Evolutionary conservation across 2,888 invertebrate species (phyloP).

Genomic region (Apamea epomidion): DNA sequence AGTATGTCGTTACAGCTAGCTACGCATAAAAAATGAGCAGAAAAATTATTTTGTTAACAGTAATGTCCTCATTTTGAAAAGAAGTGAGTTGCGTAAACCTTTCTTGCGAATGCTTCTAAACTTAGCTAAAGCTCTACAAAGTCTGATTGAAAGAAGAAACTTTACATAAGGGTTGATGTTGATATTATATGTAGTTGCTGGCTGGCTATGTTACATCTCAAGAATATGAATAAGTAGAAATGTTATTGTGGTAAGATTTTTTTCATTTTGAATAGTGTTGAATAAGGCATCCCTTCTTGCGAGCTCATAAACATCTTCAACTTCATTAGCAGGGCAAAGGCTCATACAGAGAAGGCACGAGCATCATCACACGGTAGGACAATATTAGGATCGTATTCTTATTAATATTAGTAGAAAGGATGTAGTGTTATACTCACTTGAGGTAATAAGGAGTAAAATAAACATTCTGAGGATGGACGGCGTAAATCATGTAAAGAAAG

Average conservation of each 20-base stretch:
- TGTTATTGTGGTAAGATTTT: not conserved
- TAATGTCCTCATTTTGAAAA: no score
- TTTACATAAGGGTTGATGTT: no score
- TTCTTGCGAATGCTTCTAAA: no score
- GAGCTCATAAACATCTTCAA: not conserved
- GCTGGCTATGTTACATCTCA: not conserved
- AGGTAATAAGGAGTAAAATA: conserved; percentile 94
- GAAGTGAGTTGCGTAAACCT: no score
- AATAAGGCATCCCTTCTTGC: not conserved
- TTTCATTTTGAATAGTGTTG: not conserved
- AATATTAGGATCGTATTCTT: not conserved
- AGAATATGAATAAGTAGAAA: not conserved
- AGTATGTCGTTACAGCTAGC: no score
- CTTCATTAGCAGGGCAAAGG: not conserved
- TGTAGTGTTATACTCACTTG: conserved; percentile 86
- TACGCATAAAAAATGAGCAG: no score
- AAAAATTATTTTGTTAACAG: no score
- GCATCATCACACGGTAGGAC: not conserved
- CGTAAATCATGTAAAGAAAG: conserved; percentile 95
- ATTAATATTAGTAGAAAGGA: not conserved
- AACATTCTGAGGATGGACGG: conserved; percentile 93
- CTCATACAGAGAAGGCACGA: not conserved
- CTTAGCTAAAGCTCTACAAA: not conserved
- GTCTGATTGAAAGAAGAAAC: not conserved
- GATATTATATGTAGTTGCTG: no score